Evolutionary conservation across 53 echinoderm and acorn worm genomes (phyloP), one percentile per base, ranked within the genome.

Genomic region (Patiria pectinifera): DNA sequence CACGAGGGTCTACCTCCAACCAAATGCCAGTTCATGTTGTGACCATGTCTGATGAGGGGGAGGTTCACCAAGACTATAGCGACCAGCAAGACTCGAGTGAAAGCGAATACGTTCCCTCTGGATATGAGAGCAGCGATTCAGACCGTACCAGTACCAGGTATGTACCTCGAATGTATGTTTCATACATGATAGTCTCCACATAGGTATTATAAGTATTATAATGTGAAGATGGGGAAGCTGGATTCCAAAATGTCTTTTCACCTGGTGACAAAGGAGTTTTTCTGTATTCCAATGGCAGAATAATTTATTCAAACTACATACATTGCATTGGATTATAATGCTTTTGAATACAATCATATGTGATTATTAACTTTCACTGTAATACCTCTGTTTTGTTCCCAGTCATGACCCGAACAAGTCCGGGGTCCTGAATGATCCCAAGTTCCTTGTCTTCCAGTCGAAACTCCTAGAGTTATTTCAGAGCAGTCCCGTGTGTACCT

Each of bases 41-140:
- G n/a, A 10, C 48, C 18, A 11, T 47, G 48, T 4, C 80, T 12
- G 46, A 45, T 2, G 19, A 19, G 80, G 80, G 6, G 13, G 13
- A 16, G 2, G n/a, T n/a, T n/a, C 63, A 63, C 63, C 63, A 63
- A 63, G 63, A 80, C 26, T 45, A 2, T 3, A 12, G 11, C 4
- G 46, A 45, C 80, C 46, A 46, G 15, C 80, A 46, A 80, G 80
- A 80, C 48, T 45, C 45, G 10, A 45, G 48, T 46, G 80, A 80
- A 35, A 80, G 80, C 48, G 80, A 80, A 4, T 46, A 80, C 48
- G 9, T 80, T 2, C 80, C 80, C 26, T 80, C 80, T 24, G 46
- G 80, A 7, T 80, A 80, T 80, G 80, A 80, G 9, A 80, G 80
- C 80, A 46, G 46, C 35, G 80, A 80, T 45, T 80, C 80, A 10